Conservation (phyloP, 2,888 invertebrate genomes). For the Gryllus longicercus region DNA sequence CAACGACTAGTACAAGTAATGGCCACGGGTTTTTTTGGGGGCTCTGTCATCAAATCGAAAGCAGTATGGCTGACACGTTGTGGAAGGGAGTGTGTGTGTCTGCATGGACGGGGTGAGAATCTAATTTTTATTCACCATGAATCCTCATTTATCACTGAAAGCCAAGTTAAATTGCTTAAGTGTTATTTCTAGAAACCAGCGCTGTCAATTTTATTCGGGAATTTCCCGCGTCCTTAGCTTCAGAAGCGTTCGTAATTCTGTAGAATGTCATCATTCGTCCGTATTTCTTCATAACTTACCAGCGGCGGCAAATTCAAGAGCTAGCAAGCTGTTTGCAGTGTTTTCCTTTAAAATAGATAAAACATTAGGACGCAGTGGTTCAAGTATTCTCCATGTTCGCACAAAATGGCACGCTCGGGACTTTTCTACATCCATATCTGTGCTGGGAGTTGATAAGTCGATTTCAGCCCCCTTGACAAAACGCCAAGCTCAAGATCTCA, state of each 20-base stretch:
- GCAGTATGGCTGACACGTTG: constrained; percentile 17
- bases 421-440: background rate
- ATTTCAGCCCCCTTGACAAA: constrained; percentile 54
- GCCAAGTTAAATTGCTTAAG: background rate
- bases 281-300: constrained; percentile 24
- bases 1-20: too few species aligned
- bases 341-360: background rate
- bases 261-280: background rate
- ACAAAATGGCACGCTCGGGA: background rate
- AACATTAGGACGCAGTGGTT: background rate
- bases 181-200: constrained; percentile 19
- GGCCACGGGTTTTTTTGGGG: too few species aligned
- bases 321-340: background rate
- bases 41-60: background rate
- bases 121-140: constrained; percentile 19
- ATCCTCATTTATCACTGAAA: constrained; percentile 22
- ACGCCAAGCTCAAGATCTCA: constrained; percentile 69
- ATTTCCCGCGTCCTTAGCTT: constrained; percentile 21
- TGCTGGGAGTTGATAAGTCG: constrained; percentile 11
- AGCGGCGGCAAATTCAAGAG: constrained; percentile 27
- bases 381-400: background rate
- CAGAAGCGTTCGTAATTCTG: background rate
- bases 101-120: constrained; percentile 11
- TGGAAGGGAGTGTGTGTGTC: background rate
- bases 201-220: constrained; percentile 21